Percentiles rank a stretch among this genome's conserved stretches.
These are phyloP conservation scores for Andricus grossulariae DNA, from an alignment of 1,140 invertebrate genomes.

Conservation along the genomic window DNA sequence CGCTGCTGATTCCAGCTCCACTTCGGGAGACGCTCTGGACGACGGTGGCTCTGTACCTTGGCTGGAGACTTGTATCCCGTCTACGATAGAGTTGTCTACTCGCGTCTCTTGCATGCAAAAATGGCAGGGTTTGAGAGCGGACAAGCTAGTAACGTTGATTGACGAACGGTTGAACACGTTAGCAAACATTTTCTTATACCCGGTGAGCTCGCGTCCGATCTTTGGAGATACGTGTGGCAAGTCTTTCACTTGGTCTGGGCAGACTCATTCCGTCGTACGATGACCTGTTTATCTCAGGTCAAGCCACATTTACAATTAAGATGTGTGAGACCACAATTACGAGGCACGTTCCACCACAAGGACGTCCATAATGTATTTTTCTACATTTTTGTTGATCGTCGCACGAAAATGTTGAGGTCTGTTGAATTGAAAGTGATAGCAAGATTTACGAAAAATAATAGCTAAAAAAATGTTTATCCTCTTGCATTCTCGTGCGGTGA, in stretches of 20 bases:
- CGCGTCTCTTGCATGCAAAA: background rate
- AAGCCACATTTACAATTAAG: no score
- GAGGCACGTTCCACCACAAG: background rate
- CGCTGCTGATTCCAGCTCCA: constrained; percentile 70
- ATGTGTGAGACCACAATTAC: background rate
- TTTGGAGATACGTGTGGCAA: background rate
- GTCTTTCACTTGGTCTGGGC: background rate
- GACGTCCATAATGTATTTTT: background rate
- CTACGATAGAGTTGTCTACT: constrained; percentile 67
- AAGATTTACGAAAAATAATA: background rate
- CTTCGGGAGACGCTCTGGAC: constrained; percentile 73
- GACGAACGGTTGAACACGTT: constrained; percentile 45
- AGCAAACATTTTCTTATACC: constrained; percentile 49
- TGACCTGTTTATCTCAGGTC: background rate
- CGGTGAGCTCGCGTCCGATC: constrained; percentile 48
- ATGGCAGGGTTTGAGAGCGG: background rate
- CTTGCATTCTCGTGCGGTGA: constrained; percentile 42
- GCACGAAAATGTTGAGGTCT: background rate
- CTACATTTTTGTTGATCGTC: background rate
- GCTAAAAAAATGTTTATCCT: background rate
- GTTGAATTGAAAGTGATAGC: background rate
- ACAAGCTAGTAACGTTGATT: constrained; percentile 40
- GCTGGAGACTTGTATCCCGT: constrained; percentile 72
- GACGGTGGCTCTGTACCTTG: constrained; percentile 72
- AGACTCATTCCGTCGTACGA: background rate